A percentile compares a stretch with the other conserved stretches of the same genome.
These are phyloP conservation scores for Propithecus coquereli DNA, from an alignment of 2,113 vertebrate genomes.

Conservation along the genomic window DNA sequence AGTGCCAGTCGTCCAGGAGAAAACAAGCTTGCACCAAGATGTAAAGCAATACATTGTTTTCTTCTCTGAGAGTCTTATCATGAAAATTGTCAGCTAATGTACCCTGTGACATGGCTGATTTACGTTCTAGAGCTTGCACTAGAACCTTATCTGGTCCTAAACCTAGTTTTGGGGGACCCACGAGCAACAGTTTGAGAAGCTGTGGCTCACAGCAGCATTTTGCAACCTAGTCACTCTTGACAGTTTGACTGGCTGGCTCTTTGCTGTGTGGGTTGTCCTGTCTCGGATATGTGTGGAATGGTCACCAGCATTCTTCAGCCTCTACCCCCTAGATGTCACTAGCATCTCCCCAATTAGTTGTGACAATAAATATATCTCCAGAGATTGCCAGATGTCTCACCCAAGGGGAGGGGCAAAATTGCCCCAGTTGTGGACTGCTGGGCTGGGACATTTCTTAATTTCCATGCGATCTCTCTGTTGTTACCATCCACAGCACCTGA, in stretches of 20 bases:
- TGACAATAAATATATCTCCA: not conserved
- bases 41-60: not conserved
- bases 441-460: not conserved
- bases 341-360: not conserved
- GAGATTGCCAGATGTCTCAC: not conserved
- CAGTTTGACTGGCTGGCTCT: not conserved
- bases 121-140: not conserved
- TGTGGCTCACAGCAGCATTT: not conserved
- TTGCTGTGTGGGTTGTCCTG: not conserved
- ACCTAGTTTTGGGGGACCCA: not conserved
- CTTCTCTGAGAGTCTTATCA: not conserved
- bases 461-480: not conserved
- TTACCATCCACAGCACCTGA: not conserved
- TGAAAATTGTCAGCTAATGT: not conserved
- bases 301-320: not conserved
- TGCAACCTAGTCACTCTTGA: not conserved
- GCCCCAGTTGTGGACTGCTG: not conserved
- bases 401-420: accelerated
- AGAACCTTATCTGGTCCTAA: no score
- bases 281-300: not conserved
- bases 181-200: not conserved
- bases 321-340: not conserved
- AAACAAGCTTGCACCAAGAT: not conserved
- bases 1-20: not conserved
- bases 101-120: not conserved